Evolutionary conservation across 2,888 invertebrate species (phyloP).

Genomic region (Xestia xanthographa): DNA sequence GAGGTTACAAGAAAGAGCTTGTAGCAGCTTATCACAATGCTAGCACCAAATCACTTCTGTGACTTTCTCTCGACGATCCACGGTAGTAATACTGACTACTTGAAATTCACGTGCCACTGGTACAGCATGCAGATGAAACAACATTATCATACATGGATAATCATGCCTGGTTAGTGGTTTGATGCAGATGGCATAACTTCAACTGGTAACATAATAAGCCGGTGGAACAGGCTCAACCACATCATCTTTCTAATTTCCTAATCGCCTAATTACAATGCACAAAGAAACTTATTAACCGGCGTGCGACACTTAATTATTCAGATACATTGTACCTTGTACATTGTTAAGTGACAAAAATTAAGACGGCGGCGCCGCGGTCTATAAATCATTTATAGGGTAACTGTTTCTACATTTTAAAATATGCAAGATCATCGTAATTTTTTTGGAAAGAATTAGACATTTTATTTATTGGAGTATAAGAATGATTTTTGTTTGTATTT

Average conservation of each 20-base stretch:
- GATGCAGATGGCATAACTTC: slow-evolving; percentile 57
- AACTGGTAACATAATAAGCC: slow-evolving; percentile 56
- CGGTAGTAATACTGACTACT: slow-evolving; percentile 59
- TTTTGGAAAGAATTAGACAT: slow-evolving; percentile 66
- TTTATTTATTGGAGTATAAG: slow-evolving; percentile 76
- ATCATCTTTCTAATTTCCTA: slow-evolving; percentile 68
- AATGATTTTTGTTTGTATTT: slow-evolving; percentile 73
- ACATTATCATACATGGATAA: slow-evolving; percentile 60
- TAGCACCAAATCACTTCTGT: slow-evolving; percentile 76
- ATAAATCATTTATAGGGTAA: slow-evolving; percentile 88
- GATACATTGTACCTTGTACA: slow-evolving; percentile 82
- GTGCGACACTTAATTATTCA: slow-evolving; percentile 77
- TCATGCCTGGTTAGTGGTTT: slow-evolving; percentile 51
- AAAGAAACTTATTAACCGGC: slow-evolving; percentile 69
- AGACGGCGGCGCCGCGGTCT: slow-evolving; percentile 80
- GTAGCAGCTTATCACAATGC: slow-evolving; percentile 77
- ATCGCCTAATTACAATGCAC: slow-evolving; percentile 62
- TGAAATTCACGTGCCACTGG: slow-evolving; percentile 60
- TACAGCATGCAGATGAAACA: slow-evolving; percentile 56
- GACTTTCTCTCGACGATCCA: slow-evolving; percentile 78
- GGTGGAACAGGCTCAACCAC: slow-evolving; percentile 57
- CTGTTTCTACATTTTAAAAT: slow-evolving; percentile 81
- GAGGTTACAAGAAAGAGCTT: slow-evolving; percentile 80
- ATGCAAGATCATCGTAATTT: slow-evolving; percentile 79
- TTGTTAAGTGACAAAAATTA: slow-evolving; percentile 84